These are phyloP conservation scores for Adelphocoris suturalis DNA, from an alignment of 2,888 invertebrate species.

Conservation along the genomic window DNA sequence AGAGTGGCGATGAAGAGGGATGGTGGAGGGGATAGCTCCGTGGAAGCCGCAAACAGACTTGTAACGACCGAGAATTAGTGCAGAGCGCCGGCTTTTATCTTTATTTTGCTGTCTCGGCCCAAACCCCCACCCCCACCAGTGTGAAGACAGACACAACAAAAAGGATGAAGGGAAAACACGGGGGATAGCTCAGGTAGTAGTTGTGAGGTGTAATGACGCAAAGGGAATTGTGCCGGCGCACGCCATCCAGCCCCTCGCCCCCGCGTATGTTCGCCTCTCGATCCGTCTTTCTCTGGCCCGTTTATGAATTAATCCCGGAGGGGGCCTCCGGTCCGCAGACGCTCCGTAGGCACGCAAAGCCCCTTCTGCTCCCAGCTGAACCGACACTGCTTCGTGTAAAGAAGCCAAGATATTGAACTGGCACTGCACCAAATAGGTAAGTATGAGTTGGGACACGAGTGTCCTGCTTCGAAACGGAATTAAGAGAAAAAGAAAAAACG, in stretches of 20 bases:
- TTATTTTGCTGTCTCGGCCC: conserved; percentile 17
- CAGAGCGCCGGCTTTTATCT: conserved; percentile 29
- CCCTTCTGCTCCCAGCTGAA: background rate
- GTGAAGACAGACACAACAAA: conserved; percentile 54
- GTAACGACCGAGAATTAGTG: conserved; percentile 36
- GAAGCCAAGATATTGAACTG: background rate
- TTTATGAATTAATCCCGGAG: conserved; percentile 64
- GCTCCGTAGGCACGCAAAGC: conserved; percentile 51
- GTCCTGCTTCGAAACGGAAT: no score
- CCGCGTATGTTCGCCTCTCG: conserved; percentile 12
- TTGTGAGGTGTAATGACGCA: conserved; percentile 65
- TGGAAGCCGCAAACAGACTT: background rate
- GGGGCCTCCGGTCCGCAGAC: conserved; percentile 50
- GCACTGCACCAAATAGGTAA: background rate
- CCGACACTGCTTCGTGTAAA: background rate
- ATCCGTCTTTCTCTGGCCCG: conserved; percentile 45
- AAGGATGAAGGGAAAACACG: background rate
- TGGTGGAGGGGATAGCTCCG: background rate
- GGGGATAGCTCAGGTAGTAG: conserved; percentile 11
- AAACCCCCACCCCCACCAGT: background rate
- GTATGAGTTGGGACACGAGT: no score
- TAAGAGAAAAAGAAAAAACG: no score
- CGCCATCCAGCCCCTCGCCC: conserved; percentile 53
- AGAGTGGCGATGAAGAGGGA: background rate
- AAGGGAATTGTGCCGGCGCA: conserved; percentile 63